Conservation (phyloP, 64 coral and sea anemone genomes). For the Orbicella faveolata region DNA sequence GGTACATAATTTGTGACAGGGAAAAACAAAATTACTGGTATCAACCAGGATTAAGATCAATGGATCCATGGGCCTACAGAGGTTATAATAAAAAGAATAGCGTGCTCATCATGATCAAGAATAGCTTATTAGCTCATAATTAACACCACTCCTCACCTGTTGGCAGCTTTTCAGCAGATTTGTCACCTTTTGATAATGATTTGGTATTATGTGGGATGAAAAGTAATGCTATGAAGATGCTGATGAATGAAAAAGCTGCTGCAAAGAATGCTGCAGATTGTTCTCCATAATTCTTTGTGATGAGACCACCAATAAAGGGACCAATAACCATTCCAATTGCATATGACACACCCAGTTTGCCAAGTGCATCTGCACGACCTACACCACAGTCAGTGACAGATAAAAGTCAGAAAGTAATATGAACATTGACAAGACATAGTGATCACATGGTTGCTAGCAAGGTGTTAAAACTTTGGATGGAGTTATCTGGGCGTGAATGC, state of each 20-base stretch:
- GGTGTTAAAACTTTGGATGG: no score
- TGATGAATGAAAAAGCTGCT: slow-evolving; percentile 67
- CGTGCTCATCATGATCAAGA: no score
- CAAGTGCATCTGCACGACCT: slow-evolving; percentile 86
- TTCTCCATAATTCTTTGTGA: slow-evolving; percentile 80
- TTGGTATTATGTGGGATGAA: slow-evolving; percentile 88
- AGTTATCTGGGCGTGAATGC: no score
- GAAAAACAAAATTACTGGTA: no score
- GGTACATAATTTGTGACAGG: no score
- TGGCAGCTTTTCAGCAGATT: neutral
- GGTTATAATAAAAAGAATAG: no score
- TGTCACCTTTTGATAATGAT: slow-evolving; percentile 2
- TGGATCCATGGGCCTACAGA: no score
- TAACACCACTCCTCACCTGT: neutral
- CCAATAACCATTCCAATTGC: slow-evolving; percentile 91
- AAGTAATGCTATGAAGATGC: slow-evolving; percentile 57
- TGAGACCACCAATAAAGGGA: slow-evolving; percentile 88
- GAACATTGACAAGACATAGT: no score
- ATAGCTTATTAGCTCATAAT: no score
- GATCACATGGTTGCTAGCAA: no score
- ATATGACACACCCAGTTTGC: slow-evolving; percentile 93
- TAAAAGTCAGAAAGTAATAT: neutral
- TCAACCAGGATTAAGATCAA: no score
- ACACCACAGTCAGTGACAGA: neutral
- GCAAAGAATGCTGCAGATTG: slow-evolving; percentile 79